phyloP scores from a whole-genome alignment of 92 coral and sea anemone species.

The Pocillopora grandis region DNA sequence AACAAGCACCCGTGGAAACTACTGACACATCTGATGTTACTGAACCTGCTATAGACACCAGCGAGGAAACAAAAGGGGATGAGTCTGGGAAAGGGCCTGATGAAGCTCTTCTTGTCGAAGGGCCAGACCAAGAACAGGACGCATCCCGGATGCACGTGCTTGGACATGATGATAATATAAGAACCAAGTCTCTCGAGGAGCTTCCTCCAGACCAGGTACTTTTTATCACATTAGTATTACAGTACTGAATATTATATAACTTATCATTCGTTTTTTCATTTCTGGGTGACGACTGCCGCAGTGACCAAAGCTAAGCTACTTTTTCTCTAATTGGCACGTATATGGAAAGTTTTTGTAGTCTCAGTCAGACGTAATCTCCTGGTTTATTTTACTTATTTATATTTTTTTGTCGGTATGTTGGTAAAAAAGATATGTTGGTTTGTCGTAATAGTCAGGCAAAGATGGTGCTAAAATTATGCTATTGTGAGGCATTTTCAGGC shows the following conservation, averaged over 20 bases:
- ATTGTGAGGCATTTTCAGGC: no score
- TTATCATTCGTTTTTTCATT: neutral
- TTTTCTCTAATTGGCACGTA: no score
- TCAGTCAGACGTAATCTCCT: no score
- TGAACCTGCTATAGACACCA: slow-evolving; percentile 16
- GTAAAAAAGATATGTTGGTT: no score
- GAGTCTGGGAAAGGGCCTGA: slow-evolving; percentile 46
- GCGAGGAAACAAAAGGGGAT: slow-evolving; percentile 22
- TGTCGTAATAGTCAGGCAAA: no score
- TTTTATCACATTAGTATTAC: neutral
- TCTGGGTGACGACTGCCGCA: no score
- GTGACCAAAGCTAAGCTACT: no score
- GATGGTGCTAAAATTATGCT: no score
- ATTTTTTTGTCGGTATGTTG: no score
- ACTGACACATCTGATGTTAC: slow-evolving; percentile 4
- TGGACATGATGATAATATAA: slow-evolving; percentile 91
- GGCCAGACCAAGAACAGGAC: slow-evolving; percentile 50
- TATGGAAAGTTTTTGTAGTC: no score
- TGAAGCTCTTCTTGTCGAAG: slow-evolving; percentile 26
- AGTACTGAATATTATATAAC: neutral
- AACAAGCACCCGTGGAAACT: slow-evolving; percentile 4
- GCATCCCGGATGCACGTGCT: slow-evolving; percentile 85
- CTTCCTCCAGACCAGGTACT: slow-evolving; percentile 75
- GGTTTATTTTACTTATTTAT: no score
- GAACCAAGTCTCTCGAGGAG: slow-evolving; percentile 69